Percentiles rank a stretch among this genome's conserved stretches.
Conservation (phyloP, 2,797 vertebrate genomes). For the Phataginus tricuspis region DNA sequence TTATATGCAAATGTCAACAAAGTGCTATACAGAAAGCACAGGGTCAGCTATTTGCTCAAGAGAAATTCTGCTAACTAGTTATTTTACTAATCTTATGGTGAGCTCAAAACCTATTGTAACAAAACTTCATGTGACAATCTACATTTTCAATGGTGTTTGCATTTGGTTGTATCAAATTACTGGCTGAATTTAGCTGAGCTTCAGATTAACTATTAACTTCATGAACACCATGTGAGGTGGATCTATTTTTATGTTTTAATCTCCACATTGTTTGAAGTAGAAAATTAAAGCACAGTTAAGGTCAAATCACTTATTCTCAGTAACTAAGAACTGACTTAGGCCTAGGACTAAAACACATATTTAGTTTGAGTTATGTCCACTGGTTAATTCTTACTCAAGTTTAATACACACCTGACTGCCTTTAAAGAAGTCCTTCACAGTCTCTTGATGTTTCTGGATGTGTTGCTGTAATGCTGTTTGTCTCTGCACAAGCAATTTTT, state of each 20-base stretch:
- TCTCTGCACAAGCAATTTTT: slow-evolving; percentile 80
- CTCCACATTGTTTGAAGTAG: background rate
- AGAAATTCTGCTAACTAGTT: slow-evolving; percentile 12
- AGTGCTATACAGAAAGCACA: background rate
- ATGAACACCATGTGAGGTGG: background rate
- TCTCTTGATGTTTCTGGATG: slow-evolving; percentile 87
- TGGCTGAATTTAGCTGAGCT: background rate
- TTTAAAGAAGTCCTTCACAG: slow-evolving; percentile 85
- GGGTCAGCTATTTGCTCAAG: background rate
- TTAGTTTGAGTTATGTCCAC: background rate
- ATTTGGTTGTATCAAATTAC: background rate
- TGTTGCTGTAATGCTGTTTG: slow-evolving; percentile 84
- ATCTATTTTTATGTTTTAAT: slow-evolving; percentile 22
- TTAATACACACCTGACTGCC: slow-evolving; percentile 83
- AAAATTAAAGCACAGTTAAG: slow-evolving; percentile 21
- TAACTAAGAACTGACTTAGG: background rate
- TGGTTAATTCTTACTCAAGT: background rate
- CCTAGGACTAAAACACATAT: background rate
- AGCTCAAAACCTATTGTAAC: background rate
- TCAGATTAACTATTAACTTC: background rate
- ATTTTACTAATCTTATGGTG: slow-evolving; percentile 12
- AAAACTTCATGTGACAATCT: slow-evolving; percentile 22
- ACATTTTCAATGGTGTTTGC: background rate
- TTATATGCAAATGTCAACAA: slow-evolving; percentile 17
- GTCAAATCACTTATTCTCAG: slow-evolving; percentile 24